A percentile compares a stretch with the other conserved stretches of the same genome.
phyloP scores from a whole-genome alignment of 1,140 invertebrate genomes.

The Drosophila lacertosa region DNA sequence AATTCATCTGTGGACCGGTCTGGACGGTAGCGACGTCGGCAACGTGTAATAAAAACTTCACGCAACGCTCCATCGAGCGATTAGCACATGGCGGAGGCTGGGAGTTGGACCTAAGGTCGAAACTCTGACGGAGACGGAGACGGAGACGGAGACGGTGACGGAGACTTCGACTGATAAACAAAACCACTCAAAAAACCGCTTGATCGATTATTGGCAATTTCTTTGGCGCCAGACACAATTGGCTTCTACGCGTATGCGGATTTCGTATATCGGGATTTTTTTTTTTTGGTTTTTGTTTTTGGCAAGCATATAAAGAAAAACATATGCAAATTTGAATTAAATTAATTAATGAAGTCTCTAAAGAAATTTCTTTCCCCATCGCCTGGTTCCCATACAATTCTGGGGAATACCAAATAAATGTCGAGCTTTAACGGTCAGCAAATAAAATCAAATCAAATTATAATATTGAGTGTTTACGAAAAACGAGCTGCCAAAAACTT shows the following conservation, averaged over 20 bases:
- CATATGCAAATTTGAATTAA: constrained; percentile 70
- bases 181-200: constrained; percentile 47
- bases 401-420: constrained; percentile 63
- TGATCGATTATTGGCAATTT: constrained; percentile 78
- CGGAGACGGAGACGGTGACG: constrained; percentile 16
- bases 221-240: constrained; percentile 74
- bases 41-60: constrained; percentile 75
- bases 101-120: constrained; percentile 23
- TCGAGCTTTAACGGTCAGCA: not conserved
- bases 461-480: not conserved
- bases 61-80: constrained; percentile 41
- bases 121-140: constrained; percentile 12
- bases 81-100: constrained; percentile 53
- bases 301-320: constrained; percentile 33
- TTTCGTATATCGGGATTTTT: constrained; percentile 48
- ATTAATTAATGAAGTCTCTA: constrained; percentile 63
- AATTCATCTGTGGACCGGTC: constrained; percentile 56
- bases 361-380: constrained; percentile 70
- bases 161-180: constrained; percentile 33
- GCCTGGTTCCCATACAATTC: constrained; percentile 28
- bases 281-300: no score
- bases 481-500: not conserved
- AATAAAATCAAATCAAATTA: not conserved
- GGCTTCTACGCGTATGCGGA: constrained; percentile 57
- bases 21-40: constrained; percentile 58